Evolutionary conservation across 2,888 invertebrate species (phyloP).

Genomic region (Mythimna albipuncta): DNA sequence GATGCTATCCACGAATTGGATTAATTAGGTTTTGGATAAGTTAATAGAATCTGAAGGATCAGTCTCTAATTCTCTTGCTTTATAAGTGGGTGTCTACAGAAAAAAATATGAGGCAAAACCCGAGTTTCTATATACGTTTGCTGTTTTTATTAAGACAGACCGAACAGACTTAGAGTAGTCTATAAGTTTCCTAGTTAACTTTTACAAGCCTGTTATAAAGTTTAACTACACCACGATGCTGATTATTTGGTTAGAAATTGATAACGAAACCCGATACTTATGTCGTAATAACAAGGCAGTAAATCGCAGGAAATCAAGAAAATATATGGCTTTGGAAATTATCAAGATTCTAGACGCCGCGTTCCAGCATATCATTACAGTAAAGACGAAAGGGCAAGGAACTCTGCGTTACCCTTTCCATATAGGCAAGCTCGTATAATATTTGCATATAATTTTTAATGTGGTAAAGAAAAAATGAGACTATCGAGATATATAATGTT

Average conservation of each 20-base stretch:
- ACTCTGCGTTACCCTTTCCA: constrained; percentile 32
- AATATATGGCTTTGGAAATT: constrained; percentile 35
- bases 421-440: constrained; percentile 13
- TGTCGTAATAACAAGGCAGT: constrained; percentile 17
- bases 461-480: neutral
- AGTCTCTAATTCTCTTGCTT: too few relatives aligned
- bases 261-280: constrained; percentile 16
- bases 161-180: neutral
- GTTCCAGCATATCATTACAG: constrained; percentile 42
- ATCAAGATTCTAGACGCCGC: constrained; percentile 51
- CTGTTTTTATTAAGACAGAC: neutral
- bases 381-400: constrained; percentile 35
- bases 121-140: neutral
- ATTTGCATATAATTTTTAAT: constrained; percentile 30
- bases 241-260: constrained; percentile 14
- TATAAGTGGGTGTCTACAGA: too few relatives aligned
- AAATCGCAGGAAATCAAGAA: constrained; percentile 22
- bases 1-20: neutral
- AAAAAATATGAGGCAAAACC: neutral
- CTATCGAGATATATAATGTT: neutral
- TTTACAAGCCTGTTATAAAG: neutral
- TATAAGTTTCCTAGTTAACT: neutral
- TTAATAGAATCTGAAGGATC: too few relatives aligned
- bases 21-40: too few relatives aligned
- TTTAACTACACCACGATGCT: neutral